Percentiles rank a stretch among this genome's conserved stretches.
These are phyloP conservation scores for Hycleus cichorii DNA, from an alignment of 1,140 invertebrate species.

Conservation along the genomic window DNA sequence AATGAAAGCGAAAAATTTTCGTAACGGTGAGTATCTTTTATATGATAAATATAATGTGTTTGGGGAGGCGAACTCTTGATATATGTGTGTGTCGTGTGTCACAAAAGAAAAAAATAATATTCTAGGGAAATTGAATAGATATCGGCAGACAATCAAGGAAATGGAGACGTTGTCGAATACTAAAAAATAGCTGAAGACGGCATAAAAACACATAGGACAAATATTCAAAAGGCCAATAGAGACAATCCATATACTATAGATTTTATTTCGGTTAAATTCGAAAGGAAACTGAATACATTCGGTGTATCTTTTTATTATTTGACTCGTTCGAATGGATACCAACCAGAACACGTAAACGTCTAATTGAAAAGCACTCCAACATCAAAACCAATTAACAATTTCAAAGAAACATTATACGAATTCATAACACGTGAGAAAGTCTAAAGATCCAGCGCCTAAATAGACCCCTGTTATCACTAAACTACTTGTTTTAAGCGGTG, in stretches of 20 bases:
- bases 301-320: too few relatives aligned
- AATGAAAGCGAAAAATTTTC: constrained; percentile 9
- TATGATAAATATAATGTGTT: constrained; percentile 15
- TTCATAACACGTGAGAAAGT: constrained; percentile 13
- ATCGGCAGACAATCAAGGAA: constrained; percentile 13
- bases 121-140: constrained; percentile 8
- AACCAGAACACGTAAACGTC: neutral
- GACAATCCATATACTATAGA: constrained; percentile 1
- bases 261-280: constrained; percentile 10
- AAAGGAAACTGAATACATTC: too few relatives aligned
- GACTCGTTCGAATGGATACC: neutral
- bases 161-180: constrained; percentile 14
- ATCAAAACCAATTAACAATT: constrained; percentile 11
- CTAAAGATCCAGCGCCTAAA: neutral
- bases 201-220: neutral
- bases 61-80: constrained; percentile 6
- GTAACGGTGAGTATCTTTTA: constrained; percentile 14
- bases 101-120: constrained; percentile 14
- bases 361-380: constrained; percentile 7
- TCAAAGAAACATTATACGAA: constrained; percentile 14
- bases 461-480: too few relatives aligned
- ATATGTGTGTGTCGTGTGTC: constrained; percentile 10
- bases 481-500: neutral
- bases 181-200: neutral
- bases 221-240: constrained; percentile 7